Conservation (phyloP, 2,113 vertebrate species). For the Felis catus region F.catus_Fca126_mat1.0 CM031419.1:114957501-114958000, state of each 20-base stretch:
- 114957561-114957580: no score
- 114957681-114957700: no score
- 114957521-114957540: no score
- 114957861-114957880: not conserved
- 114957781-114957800: not conserved
- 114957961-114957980: not conserved
- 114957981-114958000: not conserved
- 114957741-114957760: not conserved
- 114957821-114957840: not conserved
- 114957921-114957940: not conserved
- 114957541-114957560: no score
- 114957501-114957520: fast-evolving
- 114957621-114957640: not conserved
- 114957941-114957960: not conserved
- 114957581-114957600: no score
- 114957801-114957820: not conserved
- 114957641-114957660: not conserved
- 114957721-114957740: not conserved
- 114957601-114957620: no score
- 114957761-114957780: not conserved
- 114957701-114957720: not conserved
- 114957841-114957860: not conserved
- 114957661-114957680: not conserved
- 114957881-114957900: not conserved
- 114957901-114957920: not conserved